Base-by-base conservation (phyloP, 2,113 vertebrate species). In the Austrofundulus limnaeus region DNA sequence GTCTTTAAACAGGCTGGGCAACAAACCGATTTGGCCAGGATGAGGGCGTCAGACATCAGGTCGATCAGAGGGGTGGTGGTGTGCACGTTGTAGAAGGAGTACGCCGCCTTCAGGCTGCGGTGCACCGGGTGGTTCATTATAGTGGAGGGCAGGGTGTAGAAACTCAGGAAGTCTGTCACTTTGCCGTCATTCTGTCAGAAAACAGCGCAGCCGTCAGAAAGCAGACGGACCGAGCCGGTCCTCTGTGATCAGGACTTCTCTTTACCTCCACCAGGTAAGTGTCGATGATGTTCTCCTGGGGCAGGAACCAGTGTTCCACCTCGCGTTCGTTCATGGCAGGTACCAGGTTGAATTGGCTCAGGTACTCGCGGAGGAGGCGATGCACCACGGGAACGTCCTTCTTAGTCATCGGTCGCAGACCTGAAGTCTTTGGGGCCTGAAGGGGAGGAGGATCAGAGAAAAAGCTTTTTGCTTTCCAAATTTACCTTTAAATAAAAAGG, bases 41-140 rank as follows among this genome's bases (percentile, higher is more conserved):
- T 95, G 69, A 99, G 97, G 1, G 95, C 96, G 0, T 99, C 97
- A 0, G 94, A 95, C 97, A 99, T 99, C 85, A 99, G 94, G 90
- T 99, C 97, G 3, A 98, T 88, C 81, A 99, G 92, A 15, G 96
- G 86, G 2, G 93, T 96, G 91, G 92, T 93, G 86, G 95, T 98
- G 92, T 99, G 97, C 57, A 99, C 96, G 0, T 98, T 98, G 93
- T 99, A 99, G 92, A 99, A 99, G 78, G 97, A 98, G 63, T 99
- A 98, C 6, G 97, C 97, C 17, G 97, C 97, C 87, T 99, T 99
- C 71, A 99, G 93, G 82, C 96, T 99, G 90, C 94, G 97, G 89
- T 99, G 97, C 63, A 95, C 94, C 0, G 96, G 93, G 88, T 99
- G 97, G 83, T 98, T 98, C 97, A 99, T 99, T 87, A 99, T 98